Evolutionary conservation across 2,113 vertebrate genomes (phyloP).

Genomic region (Acrocephalus arundinaceus): DNA sequence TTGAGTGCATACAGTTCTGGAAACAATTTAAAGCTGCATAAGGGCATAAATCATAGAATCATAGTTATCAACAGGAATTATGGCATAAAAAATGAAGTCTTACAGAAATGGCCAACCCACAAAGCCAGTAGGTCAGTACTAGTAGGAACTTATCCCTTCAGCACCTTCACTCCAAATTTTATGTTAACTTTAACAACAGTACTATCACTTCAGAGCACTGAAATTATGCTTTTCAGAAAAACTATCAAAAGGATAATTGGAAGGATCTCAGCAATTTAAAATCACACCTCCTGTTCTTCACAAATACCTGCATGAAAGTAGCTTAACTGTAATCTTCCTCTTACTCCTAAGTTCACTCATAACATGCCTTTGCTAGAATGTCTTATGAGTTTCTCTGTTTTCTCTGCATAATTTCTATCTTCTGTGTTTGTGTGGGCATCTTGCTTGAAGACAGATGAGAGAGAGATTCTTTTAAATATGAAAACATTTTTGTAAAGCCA

Average conservation of each 20-base stretch:
- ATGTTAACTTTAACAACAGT: background rate
- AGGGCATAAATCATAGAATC: background rate
- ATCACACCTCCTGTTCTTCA: background rate
- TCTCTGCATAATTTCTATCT: background rate
- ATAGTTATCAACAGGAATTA: background rate
- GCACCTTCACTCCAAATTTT: background rate
- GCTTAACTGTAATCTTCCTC: background rate
- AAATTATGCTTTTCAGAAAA: background rate
- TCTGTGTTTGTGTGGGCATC: constrained; percentile 25
- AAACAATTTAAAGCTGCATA: background rate
- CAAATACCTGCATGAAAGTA: background rate
- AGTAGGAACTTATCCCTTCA: background rate
- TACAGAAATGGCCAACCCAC: background rate
- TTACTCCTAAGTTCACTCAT: background rate
- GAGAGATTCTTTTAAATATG: background rate
- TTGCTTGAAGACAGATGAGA: background rate
- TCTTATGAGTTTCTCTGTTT: background rate
- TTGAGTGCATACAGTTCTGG: background rate
- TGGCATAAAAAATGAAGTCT: background rate
- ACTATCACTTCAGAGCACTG: background rate
- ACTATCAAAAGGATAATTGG: background rate
- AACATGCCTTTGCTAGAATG: background rate
- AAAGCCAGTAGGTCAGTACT: background rate
- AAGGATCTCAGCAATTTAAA: background rate
- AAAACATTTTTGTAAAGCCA: constrained; percentile 8